Base-by-base conservation (phyloP, 2,797 vertebrate species). In the Alosa sapidissima region DNA sequence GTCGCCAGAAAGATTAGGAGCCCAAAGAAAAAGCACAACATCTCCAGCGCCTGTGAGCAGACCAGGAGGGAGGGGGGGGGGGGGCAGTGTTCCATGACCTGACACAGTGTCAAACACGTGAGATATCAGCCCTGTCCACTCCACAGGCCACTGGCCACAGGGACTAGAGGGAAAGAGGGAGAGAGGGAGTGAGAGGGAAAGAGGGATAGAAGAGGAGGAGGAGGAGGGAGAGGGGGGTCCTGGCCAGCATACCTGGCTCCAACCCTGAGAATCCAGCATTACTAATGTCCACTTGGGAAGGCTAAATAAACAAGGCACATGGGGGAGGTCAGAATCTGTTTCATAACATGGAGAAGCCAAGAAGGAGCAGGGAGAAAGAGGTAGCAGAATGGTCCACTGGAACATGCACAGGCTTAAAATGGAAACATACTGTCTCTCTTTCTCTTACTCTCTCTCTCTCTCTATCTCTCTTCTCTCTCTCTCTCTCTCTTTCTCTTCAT, bases 1-100 rank as follows among this genome's bases (percentile, higher is more conserved):
- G 93, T 81, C 92, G 96, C 96, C 97, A 97, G 95, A 97, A 96
- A 96, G 97, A 97, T 97, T 97, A 97, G 89, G 96, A 96, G 95
- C 96, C 72, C 14, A 2, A 94, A 94, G 96, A 78, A 96, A 96
- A 96, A 97, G 95, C 95, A 96, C 95, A 97, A 96, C 96, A 96
- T 95, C 95, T 96, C 95, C 94, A 96, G 95, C 95, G 94, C 96
- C 94, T 95, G 94, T 85, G 94, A 94, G 93, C 93, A 72, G 33
- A 33, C 65, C 3, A 72, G 33, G 28, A 41, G 33, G 65, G 65
- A 72, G 28, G 6, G 72, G 9, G 52, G 52, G 52, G 6, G n/a
- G 58, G 94, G 95, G 95, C 95, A 95, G 96, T 95, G 72, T 88
- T 88, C 93, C 89, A 89, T 92, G 93, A 94, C 95, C 95, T 96